Conservation (phyloP, 2,113 vertebrate genomes). For the Crotalus helleri region DNA sequence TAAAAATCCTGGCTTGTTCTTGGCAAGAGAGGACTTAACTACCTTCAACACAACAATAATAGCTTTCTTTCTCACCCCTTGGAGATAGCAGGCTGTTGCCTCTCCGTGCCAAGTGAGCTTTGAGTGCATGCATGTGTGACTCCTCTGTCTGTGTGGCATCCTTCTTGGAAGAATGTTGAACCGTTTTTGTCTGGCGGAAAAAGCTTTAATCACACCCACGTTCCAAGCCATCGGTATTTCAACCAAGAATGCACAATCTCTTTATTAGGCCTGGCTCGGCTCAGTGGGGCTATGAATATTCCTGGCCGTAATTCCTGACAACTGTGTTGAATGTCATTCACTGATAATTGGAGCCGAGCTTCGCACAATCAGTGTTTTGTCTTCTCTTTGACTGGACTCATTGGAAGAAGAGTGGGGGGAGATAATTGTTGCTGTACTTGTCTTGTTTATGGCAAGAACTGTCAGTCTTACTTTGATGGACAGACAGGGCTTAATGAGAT, state of each 20-base stretch:
- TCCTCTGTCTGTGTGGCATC: not conserved
- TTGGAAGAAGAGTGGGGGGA: constrained; percentile 35
- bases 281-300: not conserved
- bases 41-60: not conserved
- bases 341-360: constrained; percentile 8
- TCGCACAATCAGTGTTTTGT: constrained; percentile 16
- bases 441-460: constrained; percentile 23
- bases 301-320: constrained; percentile 28
- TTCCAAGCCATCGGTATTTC: not conserved
- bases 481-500: constrained; percentile 26
- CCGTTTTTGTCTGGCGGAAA: constrained; percentile 1
- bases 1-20: not conserved
- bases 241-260: not conserved
- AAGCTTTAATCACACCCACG: constrained; percentile 16
- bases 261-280: constrained; percentile 27
- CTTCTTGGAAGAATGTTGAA: not conserved
- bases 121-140: not conserved
- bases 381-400: constrained; percentile 25
- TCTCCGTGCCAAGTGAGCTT: not conserved
- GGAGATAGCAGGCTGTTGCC: not conserved
- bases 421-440: constrained; percentile 15
- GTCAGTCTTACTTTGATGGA: constrained; percentile 26
- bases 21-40: not conserved
- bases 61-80: not conserved
- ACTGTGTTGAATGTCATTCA: constrained; percentile 17